Evolutionary conservation across 1,140 invertebrate species (phyloP), one percentile per base, ranked within the genome.

Genomic region (Lepidurus arcticus): DNA sequence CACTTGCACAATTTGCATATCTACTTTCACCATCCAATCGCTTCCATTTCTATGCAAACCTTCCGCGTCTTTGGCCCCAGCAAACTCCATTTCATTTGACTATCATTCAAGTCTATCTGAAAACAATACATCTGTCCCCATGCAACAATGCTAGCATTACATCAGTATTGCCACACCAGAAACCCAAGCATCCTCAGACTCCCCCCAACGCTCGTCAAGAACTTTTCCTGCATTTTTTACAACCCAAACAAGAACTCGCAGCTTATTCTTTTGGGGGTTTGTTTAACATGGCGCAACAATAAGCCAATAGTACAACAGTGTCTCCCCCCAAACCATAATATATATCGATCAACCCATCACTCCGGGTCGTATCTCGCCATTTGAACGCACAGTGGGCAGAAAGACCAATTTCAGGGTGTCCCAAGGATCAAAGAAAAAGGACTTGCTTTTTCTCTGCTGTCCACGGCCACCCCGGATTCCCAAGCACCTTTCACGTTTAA

Each of bases 41-140:
- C 21, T 65, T 65, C 53, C 53, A 65, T 65, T 65, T 65, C 53
- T 65, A 65, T 65, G 53, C 53, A 65, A 65, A 65, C 53, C 53
- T 65, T 65, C 53, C 53, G 9, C 53, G 53, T 65, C 53, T 65
- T 65, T 10, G 4, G 53, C 53, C 53, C 53, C 13, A 13, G 16
- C 53, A 13, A 65, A 65, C 53, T 65, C 53, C 53, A 65, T 16
- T 65, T 65, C 53, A 65, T 65, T 65, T 65, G 53, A 65, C 53
- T 65, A 65, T 65, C 53, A 21, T n/a, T 9, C 6, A 9, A 65
- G 53, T 65, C 53, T 65, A 65, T 65, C 53, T 65, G 53, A 65
- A 65, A 65, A 65, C 53, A 65, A 65, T 65, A 65, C 53, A 65
- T 65, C 53, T 65, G 53, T 65, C 13, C n/a, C 53, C 53, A 65